Conservation (phyloP, 2,888 invertebrate genomes). For the Listrodromus nycthemerus region DNA sequence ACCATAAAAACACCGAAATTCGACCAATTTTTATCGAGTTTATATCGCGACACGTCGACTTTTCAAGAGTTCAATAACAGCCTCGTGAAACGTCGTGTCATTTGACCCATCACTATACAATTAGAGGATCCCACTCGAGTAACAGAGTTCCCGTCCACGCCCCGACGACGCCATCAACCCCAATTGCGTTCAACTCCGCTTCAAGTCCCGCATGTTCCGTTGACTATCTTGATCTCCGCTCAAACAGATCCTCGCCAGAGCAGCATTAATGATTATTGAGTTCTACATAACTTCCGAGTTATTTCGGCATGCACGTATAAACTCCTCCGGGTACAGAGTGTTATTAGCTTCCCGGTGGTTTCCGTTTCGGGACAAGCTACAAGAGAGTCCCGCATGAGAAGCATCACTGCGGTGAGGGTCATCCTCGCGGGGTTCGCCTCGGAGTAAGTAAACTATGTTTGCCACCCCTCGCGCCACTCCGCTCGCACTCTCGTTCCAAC, state of each 20-base stretch:
- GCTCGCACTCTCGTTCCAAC: conserved; percentile 41
- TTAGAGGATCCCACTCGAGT: background rate
- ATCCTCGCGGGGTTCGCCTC: conserved; percentile 25
- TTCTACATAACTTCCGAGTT: conserved; percentile 24
- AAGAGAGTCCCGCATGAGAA: conserved; percentile 26
- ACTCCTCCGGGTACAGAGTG: conserved; percentile 9
- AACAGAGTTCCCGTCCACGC: conserved; percentile 7
- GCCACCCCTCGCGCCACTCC: conserved; percentile 12
- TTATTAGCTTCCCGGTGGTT: conserved; percentile 46
- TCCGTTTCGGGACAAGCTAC: conserved; percentile 22
- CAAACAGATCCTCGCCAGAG: conserved; percentile 20
- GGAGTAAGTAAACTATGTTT: conserved; percentile 46
- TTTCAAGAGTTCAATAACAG: too few species aligned
- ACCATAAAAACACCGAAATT: too few species aligned
- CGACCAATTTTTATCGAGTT: too few species aligned
- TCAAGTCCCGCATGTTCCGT: background rate
- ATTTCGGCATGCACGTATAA: conserved; percentile 21
- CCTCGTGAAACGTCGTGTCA: background rate
- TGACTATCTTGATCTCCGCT: conserved; percentile 31
- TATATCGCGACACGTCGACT: too few species aligned
- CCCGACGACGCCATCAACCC: conserved; percentile 8
- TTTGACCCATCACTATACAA: background rate
- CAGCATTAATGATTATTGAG: conserved; percentile 27
- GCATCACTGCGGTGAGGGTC: conserved; percentile 22
- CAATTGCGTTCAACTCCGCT: background rate